Base-by-base conservation (phyloP, 2,113 vertebrate species). In the Dunckerocampus dactyliophorus region DNA sequence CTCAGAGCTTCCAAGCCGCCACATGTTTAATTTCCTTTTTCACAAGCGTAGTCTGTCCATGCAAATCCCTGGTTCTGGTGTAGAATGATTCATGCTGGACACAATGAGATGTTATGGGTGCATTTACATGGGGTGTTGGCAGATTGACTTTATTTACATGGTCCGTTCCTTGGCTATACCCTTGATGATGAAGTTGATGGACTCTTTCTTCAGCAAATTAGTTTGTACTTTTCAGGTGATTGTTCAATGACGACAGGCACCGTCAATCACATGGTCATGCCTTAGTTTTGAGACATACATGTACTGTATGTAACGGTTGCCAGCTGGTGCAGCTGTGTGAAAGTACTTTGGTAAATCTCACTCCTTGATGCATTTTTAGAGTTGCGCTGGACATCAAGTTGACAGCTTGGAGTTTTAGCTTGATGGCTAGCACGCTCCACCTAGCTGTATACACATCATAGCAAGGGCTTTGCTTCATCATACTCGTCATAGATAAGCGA, bases 11-110 rank as follows among this genome's bases (percentile, higher is more conserved):
- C 69, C 75, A 79, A 67, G 47, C 17, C 84, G 58, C 69, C 37
- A 31, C 69, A 67, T 71, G 74, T 82, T 85, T 85, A 74, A 85
- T 83, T 87, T 87, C 85, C 82, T 79, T 80, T 89, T 89, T 86
- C 75, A 63, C 77, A 83, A 86, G 74, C 75, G 72, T 59, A 45
- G 59, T 69, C 65, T 57, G 77, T 63, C 61, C 75, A 73, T 82
- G 81, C 61, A 67, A 73, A 83, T 86, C 85, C 81, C 66, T 75
- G 63, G 62, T 71, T 75, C 67, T 31, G 72, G 82, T 75, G 20
- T 67, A 31, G 77, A 77, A 75, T 77, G 72, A 66, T 28, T 76
- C 71, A 72, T 74, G 71, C 75, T 67, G 75, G 62, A 79, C 79
- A 82, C 75, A 74, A 71, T 68, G 58, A 71, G 66, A 81, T 76